Base-by-base conservation (phyloP, 2,888 invertebrate genomes). In the Caenorhabditis drosophilae region DNA sequence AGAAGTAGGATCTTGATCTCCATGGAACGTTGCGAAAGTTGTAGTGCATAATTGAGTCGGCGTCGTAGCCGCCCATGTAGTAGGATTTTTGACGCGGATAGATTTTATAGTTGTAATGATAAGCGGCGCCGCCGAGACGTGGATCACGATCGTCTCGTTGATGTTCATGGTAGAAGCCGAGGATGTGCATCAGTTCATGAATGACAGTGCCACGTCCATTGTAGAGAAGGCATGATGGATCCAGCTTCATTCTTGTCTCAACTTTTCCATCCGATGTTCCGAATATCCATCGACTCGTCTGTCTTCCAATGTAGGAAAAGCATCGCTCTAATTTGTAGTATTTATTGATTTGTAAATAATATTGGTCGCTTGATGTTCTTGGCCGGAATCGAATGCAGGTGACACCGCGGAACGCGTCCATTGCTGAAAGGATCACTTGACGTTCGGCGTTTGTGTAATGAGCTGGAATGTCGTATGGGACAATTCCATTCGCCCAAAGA, bases 31-130 rank as follows among this genome's bases (percentile, higher is more conserved):
- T 64, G 4, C 16, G 42, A 53, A 73, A 70, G 51, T 73, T 73
- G 69, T 73, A 73, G 54, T 73, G 73, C 73, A 73, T 73, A 47
- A 73, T 73, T n/a, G 73, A 73, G n/a, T 61, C 60, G 44, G 59
- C 50, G 36, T 73, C 73, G 27, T 73, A 73, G 12, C 48, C 61
- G 15, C 73, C 69, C 73, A 73, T 73, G 41, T 73, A 73, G 56
- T 58, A 70, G 1, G 69, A 58, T 26, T 55, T 55, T 26, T 42
- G 41, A 27, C 72, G 62, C 15, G 61, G 63, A 31, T 69, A 67
- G 53, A 72, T 67, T 41, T 69, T 69, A 58, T 64, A 72, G 60
- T 72, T 72, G 63, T 72, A 72, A 46, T 72, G 72, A 16, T 41
- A 55, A 15, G 63, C 62, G 23, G 40, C 38, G 42, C 60, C 67